Evolutionary conservation across 92 coral and sea anemone genomes (phyloP).

Genomic region (Heliopora coerulea): DNA sequence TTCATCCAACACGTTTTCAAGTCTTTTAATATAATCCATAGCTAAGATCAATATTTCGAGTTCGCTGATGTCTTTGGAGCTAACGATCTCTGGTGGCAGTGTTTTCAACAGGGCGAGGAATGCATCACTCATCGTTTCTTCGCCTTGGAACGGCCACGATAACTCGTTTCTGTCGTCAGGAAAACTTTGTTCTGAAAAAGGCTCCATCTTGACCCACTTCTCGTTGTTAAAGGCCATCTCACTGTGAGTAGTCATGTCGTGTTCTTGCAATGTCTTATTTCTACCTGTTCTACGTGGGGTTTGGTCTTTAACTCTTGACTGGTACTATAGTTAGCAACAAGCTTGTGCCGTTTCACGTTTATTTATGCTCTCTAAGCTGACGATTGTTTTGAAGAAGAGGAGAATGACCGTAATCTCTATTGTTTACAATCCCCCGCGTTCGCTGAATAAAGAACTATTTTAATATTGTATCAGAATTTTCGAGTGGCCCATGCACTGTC

Average conservation of each 20-base stretch:
- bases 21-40: constrained; percentile 40
- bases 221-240: constrained; percentile 13
- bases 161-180: background rate
- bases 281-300: background rate
- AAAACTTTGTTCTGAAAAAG: background rate
- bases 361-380: constrained; percentile 21
- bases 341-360: constrained; percentile 18
- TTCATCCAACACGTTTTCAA: constrained; percentile 21
- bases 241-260: constrained; percentile 18
- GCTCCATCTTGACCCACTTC: constrained; percentile 9
- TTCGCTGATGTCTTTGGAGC: constrained; percentile 34
- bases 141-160: constrained; percentile 38
- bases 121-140: constrained; percentile 31
- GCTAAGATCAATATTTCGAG: constrained; percentile 31
- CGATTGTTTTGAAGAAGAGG: constrained; percentile 13
- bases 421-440: constrained; percentile 41
- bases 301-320: background rate
- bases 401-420: constrained; percentile 36
- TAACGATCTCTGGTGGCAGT: constrained; percentile 23
- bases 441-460: constrained; percentile 38
- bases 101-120: constrained; percentile 27
- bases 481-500: constrained; percentile 15
- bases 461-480: constrained; percentile 18
- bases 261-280: background rate
- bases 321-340: constrained; percentile 13